Evolutionary conservation across 2,888 invertebrate species (phyloP).

Genomic region (Thumatha senex): DNA sequence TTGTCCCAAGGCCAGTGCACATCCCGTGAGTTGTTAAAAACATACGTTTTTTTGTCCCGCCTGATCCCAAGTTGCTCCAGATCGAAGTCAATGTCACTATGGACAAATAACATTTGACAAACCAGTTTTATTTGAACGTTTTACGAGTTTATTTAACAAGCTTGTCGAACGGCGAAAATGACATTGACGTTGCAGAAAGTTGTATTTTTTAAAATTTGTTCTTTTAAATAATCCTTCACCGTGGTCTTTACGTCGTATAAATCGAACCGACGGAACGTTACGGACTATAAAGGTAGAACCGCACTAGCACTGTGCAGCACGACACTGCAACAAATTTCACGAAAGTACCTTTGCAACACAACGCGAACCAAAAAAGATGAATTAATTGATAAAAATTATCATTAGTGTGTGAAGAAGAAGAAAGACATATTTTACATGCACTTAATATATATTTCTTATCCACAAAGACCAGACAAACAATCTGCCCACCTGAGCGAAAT

Average conservation of each 20-base stretch:
- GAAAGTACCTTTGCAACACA: too few species aligned
- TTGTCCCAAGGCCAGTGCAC: slow-evolving; percentile 43
- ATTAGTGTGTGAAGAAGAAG: too few species aligned
- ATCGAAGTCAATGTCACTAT: slow-evolving; percentile 1
- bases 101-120: background rate
- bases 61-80: slow-evolving; percentile 8
- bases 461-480: too few species aligned
- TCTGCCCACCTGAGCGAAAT: too few species aligned
- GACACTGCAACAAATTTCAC: too few species aligned
- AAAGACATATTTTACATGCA: too few species aligned
- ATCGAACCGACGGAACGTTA: slow-evolving; percentile 8
- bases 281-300: too few species aligned
- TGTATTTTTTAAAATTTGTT: slow-evolving; percentile 10
- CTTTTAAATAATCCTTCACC: slow-evolving; percentile 3
- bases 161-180: slow-evolving; percentile 7
- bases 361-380: too few species aligned
- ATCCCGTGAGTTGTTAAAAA: slow-evolving; percentile 36
- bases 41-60: slow-evolving; percentile 28
- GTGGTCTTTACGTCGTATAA: slow-evolving; percentile 3
- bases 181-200: slow-evolving; percentile 5
- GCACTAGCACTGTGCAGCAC: too few species aligned
- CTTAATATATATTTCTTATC: too few species aligned
- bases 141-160: slow-evolving; percentile 10
- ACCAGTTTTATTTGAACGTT: background rate
- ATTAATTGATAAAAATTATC: too few species aligned